Evolutionary conservation across 2,113 vertebrate genomes (phyloP).

Genomic region (Cervus canadensis): DNA sequence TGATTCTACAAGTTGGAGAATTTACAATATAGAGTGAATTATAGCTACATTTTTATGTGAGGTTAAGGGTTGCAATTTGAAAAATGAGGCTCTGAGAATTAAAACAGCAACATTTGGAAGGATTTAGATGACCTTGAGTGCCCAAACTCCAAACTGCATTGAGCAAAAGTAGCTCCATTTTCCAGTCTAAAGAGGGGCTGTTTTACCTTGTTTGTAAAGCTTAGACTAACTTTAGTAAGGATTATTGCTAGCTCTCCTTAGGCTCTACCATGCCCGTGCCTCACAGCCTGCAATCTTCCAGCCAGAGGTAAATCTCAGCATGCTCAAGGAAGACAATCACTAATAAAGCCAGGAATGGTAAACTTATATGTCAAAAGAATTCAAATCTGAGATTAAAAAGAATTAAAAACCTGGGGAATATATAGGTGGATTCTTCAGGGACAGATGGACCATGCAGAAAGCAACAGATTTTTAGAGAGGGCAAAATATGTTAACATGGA

Average conservation of each 20-base stretch:
- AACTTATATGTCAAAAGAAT: neutral
- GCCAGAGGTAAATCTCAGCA: neutral
- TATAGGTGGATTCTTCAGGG: neutral
- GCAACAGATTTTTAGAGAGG: neutral
- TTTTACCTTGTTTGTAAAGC: neutral
- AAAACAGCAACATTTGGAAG: neutral
- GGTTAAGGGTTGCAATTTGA: neutral
- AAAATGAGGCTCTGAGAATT: neutral
- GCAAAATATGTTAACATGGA: neutral
- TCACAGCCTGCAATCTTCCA: neutral
- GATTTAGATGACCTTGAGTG: neutral
- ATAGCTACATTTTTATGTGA: neutral
- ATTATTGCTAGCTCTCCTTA: neutral
- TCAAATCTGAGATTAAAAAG: neutral
- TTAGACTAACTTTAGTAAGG: neutral
- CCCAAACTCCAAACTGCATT: neutral
- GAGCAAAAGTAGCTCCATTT: neutral
- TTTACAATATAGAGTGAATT: neutral
- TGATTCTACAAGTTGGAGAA: neutral
- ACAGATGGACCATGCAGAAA: neutral
- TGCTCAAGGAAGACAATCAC: neutral
- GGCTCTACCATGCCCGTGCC: neutral
- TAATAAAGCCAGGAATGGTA: neutral
- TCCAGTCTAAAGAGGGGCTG: neutral
- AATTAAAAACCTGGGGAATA: neutral